Base-by-base conservation (phyloP, 2,888 invertebrate species). In the Hetaerina titia region DNA sequence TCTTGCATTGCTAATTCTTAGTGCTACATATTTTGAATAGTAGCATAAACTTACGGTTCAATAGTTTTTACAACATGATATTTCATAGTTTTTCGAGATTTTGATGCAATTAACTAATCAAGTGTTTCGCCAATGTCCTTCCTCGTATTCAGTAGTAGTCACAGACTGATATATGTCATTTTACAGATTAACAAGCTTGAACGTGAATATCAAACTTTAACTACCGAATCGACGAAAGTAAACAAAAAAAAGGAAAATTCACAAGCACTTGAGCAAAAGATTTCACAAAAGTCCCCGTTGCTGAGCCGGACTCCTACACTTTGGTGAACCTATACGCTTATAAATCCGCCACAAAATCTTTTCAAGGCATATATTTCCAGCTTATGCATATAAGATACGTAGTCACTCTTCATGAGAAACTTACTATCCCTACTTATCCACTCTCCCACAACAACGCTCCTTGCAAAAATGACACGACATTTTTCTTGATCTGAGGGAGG, bases 381-480 rank as follows among this genome's bases (percentile, higher is more conserved):
- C 92, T 92, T 92, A 92, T 92, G 92, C 56, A 56, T 92, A 69
- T 92, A 92, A 92, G 92, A 92, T 92, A 69, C 45, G 69, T 56
- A 63, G 90, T 90, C 90, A 64, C 90, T 89, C 89, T 90, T 64
- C 92, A 74, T 69, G 92, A 69, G 69, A 92, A 92, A 64, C 64
- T 69, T 64, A 64, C 69, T 69, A 74, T 92, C 92, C 56, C 56
- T 92, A 81, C 92, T 92, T 92, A 92, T 92, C 92, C 92, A 74
- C 57, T 92, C 92, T 64, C 64, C 69, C 92, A 92, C 69, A 69
- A 92, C 92, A 92, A 92, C 92, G 92, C 92, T 74, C n/a, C 69
- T 74, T 69, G 92, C 92, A 92, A 92, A 90, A 92, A 92, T 69
- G 92, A 92, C 92, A 69, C 64, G 92, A 56, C 92, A 92, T 92